Evolutionary conservation across 2,888 invertebrate genomes (phyloP).

Genomic region (Eristalis intricaria): DNA sequence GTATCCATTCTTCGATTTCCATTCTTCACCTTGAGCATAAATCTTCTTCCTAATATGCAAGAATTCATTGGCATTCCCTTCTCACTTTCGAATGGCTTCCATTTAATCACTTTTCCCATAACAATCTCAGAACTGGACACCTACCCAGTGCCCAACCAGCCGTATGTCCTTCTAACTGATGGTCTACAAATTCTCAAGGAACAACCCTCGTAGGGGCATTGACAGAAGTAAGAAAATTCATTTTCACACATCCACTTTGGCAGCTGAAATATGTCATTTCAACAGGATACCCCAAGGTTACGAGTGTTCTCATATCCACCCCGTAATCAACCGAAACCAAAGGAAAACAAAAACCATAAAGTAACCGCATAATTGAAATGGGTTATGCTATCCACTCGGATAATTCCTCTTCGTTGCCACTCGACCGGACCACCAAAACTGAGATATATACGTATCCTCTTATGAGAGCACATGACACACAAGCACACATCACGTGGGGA

Average conservation of each 20-base stretch:
- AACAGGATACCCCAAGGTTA: neutral
- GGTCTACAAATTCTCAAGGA: neutral
- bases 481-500: constrained; percentile 22
- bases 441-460: constrained; percentile 29
- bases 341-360: constrained; percentile 53
- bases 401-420: constrained; percentile 52
- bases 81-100: too few relatives aligned
- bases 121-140: neutral
- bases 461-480: neutral
- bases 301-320: neutral
- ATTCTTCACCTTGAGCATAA: too few relatives aligned
- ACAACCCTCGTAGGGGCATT: neutral
- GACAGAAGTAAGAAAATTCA: constrained; percentile 21
- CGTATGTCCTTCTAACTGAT: too few relatives aligned
- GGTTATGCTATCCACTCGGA: constrained; percentile 52
- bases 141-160: neutral
- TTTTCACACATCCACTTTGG: constrained; percentile 24
- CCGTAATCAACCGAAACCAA: constrained; percentile 46
- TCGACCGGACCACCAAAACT: constrained; percentile 14
- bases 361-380: constrained; percentile 63
- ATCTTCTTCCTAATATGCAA: too few relatives aligned
- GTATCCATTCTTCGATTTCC: too few relatives aligned
- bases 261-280: constrained; percentile 6
- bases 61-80: too few relatives aligned
- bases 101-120: too few relatives aligned